Base-by-base conservation (phyloP, 2,113 vertebrate genomes). In the Oriolus oriolus region DNA sequence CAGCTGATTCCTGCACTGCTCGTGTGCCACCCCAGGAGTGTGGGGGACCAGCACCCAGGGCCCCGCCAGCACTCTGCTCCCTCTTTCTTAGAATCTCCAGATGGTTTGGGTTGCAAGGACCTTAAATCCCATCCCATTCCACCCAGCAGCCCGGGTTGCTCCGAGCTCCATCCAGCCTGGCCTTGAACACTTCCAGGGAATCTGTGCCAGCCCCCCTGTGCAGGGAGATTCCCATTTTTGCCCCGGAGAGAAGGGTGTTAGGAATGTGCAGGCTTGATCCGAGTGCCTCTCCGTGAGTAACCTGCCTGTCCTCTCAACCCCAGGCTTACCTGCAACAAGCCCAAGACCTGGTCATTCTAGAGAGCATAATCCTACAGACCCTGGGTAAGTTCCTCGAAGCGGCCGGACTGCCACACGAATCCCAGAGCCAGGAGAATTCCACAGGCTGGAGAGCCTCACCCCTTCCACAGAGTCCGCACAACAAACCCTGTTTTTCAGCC, bases 341-440 rank as follows among this genome's bases (percentile, higher is more conserved):
- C 98, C 99, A 99, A 98, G 99, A 99, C 98, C 98, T 99, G 98
- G 99, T 99, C 98, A 99, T 99, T 98, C 98, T 99, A 98, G 99
- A 99, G 99, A 99, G 99, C 98, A 99, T 99, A 97, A 99, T 99
- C 97, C 99, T 99, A 94, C 99, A 99, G 98, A 99, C 99, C 98
- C 98, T 99, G 98, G 99, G 99, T 99, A 99, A 99, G 99, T 99
- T 98, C 97, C 97, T 89, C 97, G 94, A 84, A 97, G 97, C 97
- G 96, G 95, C 96, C 84, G 94, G 95, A 96, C 95, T 97, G 96
- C 95, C 95, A 95, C 93, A 94, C 74, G 63, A 97, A 95, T 93
- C 94, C 95, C 95, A 94, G 91, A 92, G 68, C 92, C 86, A 97
- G 91, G 83, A 83, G 70, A 69, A 19, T 49, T 61, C 87, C 70